Base-by-base conservation (phyloP, 2,797 vertebrate species). In the Notolabrus celidotus region DNA sequence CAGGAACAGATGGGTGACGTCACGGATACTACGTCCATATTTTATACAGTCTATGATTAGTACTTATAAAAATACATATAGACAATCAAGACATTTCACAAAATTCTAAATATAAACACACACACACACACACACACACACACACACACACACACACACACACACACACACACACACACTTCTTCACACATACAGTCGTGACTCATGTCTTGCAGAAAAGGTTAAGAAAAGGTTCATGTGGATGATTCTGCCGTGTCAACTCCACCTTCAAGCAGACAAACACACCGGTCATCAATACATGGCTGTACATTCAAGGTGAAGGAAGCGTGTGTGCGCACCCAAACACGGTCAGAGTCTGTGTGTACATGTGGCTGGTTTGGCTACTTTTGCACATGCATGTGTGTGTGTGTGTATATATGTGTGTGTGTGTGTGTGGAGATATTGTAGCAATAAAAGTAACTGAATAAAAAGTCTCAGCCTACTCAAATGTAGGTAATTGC, bases 121-220 rank as follows among this genome's bases (percentile, higher is more conserved):
- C 53, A 63, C 64, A 63, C 14, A 46, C 39, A 53, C 66, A 75
- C 70, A 56, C 71, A n/a, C 31, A 60, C 83, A 70, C 59, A 77
- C 73, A 80, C 31, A 82, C 78, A n/a, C n/a, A n/a, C n/a, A n/a
- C n/a, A n/a, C 61, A 10, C 71, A 20, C 77, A 22, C 62, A 58
- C 68, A 31, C 29, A 31, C 5, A 27, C 29, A 6, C 7, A 6
- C 29, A 6, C 29, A 31, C 29, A 31, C 29, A 31, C 29, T 31
- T 7, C 29, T 31, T 31, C 7, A 31, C 29, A 31, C 29, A 7
- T 31, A 31, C 29, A 78, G 67, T 53, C 41, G 82, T 93, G 92
- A 94, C 85, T 93, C 92, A 94, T 62, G 92, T 93, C 92, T 91
- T 66, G 79, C 79, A 82, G 74, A 87, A 82, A 82, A 84, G 25